Base-by-base conservation (phyloP, 2,113 vertebrate genomes). In the Semnornis frantzii region DNA sequence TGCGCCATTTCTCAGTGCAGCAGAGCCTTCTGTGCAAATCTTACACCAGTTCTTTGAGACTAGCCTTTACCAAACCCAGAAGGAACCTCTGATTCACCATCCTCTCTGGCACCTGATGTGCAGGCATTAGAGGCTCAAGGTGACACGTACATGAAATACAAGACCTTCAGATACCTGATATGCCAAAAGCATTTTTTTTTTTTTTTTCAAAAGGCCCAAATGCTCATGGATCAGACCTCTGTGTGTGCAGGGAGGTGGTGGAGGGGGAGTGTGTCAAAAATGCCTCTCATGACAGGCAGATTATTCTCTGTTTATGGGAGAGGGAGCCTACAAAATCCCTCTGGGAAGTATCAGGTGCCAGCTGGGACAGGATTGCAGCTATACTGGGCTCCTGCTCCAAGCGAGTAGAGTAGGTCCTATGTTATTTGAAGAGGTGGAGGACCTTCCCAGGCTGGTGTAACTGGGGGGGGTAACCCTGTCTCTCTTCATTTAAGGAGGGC, bases 191-290 rank as follows among this genome's bases (percentile, higher is more conserved):
- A 46, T 60, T 83, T 90, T 8, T 6, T 46, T n/a, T n/a, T 44
- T 44, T 42, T 46, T 25, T 74, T 87, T 33, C 75, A 65, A 83
- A 84, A 70, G 58, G 73, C 65, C 65, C 20, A 89, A 87, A 82
- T 5, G 5, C 37, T 85, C 15, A 1, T 10, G 33, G 3, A 9
- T 60, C 48, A 13, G 55, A 46, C 48, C 48, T 55, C 1, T 25
- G 21, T 24, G 18, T 20, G 62, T 20, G 39, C 0, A 0, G 55
- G 16, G 46, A 54, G 48, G 20, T 12, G 37, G 37, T 5, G 10
- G 25, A 6, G 16, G 6, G 9, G 12, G 10, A 9, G 18, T 17
- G 30, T 74, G 37, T 65, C 82, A 66, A 72, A 87, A 94, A 58
- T n/a, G 63, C 78, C 39, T 77, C 37, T 33, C 58, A 39, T 65